Percentiles rank a stretch among this genome's conserved stretches.
Evolutionary conservation across 2,113 vertebrate species (phyloP).

Genomic region (Vanacampus margaritifer): DNA sequence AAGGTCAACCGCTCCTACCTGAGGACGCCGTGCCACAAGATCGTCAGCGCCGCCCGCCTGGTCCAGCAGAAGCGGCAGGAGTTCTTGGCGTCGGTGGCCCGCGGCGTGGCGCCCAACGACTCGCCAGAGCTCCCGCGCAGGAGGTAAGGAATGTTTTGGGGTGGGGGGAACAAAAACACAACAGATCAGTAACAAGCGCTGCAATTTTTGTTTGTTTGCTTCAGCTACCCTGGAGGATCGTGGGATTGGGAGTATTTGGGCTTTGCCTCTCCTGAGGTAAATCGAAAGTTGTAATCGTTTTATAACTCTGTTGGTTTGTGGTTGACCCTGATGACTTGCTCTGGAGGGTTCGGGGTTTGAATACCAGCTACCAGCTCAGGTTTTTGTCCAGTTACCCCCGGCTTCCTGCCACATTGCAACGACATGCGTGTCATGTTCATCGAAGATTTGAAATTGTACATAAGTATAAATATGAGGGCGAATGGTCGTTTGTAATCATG

Average conservation of each 20-base stretch:
- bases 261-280: slow-evolving; percentile 96
- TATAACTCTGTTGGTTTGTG: too few relatives aligned
- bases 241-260: slow-evolving; percentile 99
- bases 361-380: too few relatives aligned
- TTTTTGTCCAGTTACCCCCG: too few relatives aligned
- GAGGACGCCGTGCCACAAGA: slow-evolving; percentile 95
- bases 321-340: too few relatives aligned
- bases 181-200: not conserved
- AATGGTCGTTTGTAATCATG: not conserved
- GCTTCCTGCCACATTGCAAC: too few relatives aligned
- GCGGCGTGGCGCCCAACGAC: slow-evolving; percentile 95
- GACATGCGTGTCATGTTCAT: too few relatives aligned
- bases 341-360: too few relatives aligned
- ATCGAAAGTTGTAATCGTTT: not conserved
- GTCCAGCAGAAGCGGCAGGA: slow-evolving; percentile 98
- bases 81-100: slow-evolving; percentile 93
- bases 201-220: slow-evolving; percentile 35
- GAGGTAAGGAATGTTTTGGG: slow-evolving; percentile 70
- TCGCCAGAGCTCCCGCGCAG: slow-evolving; percentile 90
- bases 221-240: slow-evolving; percentile 93
- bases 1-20: slow-evolving; percentile 98
- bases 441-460: too few relatives aligned
- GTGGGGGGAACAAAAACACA: not conserved
- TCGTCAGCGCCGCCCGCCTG: slow-evolving; percentile 91
- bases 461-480: too few relatives aligned